Conservation (phyloP, 1,140 invertebrate species). For the Diuraphis noxia region DNA sequence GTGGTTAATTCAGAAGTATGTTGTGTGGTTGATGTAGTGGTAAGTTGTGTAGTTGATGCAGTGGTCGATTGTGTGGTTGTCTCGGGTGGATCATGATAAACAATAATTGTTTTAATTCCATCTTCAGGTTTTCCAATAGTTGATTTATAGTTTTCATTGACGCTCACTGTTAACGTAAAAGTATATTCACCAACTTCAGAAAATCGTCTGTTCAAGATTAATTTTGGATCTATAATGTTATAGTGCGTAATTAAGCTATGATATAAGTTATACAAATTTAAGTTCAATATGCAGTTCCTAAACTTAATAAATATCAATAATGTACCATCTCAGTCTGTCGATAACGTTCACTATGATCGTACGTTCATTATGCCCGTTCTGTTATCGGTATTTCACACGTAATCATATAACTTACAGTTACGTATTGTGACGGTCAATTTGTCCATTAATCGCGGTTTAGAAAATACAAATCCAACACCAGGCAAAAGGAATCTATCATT, state of each 20-base stretch:
- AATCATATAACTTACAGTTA: no score
- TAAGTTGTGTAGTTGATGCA: neutral
- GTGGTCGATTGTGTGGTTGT: neutral
- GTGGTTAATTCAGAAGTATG: no score
- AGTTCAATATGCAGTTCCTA: neutral
- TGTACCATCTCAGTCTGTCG: no score
- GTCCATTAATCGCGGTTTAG: no score
- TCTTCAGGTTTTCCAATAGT: neutral
- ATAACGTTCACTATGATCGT: no score
- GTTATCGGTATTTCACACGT: no score
- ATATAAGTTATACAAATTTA: neutral
- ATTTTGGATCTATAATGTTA: neutral
- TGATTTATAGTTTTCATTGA: neutral
- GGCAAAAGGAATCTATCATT: no score
- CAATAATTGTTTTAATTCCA: neutral
- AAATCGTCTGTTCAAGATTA: neutral
- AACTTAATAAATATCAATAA: neutral
- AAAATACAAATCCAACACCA: no score
- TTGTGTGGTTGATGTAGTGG: neutral
- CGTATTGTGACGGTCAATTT: no score
- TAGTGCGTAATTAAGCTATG: neutral
- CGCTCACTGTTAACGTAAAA: neutral
- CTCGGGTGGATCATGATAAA: neutral
- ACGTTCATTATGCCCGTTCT: no score
- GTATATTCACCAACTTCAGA: neutral